Percentiles rank a stretch among this genome's conserved stretches.
Evolutionary conservation across 2,797 vertebrate species (phyloP).

Genomic region (Rhynchotus rufescens): DNA sequence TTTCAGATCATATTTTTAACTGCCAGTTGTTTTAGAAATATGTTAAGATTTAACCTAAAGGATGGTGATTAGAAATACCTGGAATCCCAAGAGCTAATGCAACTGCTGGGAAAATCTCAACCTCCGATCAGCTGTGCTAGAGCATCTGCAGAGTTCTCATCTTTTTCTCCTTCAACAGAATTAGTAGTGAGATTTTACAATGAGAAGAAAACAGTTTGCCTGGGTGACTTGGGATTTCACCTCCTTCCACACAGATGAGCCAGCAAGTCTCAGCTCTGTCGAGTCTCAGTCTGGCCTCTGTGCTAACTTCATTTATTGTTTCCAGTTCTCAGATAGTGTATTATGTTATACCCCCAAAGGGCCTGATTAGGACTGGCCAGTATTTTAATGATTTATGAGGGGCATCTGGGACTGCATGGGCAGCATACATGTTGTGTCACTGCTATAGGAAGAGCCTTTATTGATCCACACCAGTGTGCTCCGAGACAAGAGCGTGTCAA

Average conservation of each 20-base stretch:
- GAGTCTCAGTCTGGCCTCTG: conserved; percentile 44
- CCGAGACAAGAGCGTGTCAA: conserved; percentile 41
- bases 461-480: conserved; percentile 35
- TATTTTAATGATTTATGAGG: conserved; percentile 71
- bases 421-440: conserved; percentile 39
- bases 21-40: background rate
- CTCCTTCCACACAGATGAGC: conserved; percentile 11
- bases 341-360: conserved; percentile 39
- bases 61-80: conserved; percentile 4
- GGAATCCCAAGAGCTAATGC: conserved; percentile 28
- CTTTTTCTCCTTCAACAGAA: background rate
- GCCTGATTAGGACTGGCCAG: conserved; percentile 22
- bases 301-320: conserved; percentile 57
- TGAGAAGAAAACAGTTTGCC: conserved; percentile 38
- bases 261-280: conserved; percentile 31
- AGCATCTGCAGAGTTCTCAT: conserved; percentile 5
- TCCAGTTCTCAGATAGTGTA: conserved; percentile 43
- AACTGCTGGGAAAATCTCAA: conserved; percentile 44
- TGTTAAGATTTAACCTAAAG: background rate
- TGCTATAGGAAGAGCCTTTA: conserved; percentile 8
- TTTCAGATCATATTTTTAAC: background rate
- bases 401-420: conserved; percentile 46
- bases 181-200: conserved; percentile 43
- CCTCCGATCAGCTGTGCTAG: conserved; percentile 8
- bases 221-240: conserved; percentile 44